Evolutionary conservation across 23 tunicate genomes (phyloP), one percentile per base, ranked within the genome.

Genomic region (Trididemnum miniatum): DNA sequence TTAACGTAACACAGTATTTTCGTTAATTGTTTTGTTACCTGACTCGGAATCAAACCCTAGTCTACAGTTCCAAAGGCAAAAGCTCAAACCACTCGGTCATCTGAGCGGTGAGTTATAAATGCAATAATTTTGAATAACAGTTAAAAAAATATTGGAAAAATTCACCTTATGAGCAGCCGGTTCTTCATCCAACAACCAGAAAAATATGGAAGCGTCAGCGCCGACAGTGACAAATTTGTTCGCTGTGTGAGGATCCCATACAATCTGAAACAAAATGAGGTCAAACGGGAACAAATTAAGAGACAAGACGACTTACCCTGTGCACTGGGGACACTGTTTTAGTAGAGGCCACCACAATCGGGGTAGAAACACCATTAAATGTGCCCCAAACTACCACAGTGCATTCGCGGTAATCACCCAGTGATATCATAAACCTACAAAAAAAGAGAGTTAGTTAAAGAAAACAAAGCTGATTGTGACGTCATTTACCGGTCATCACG

Each of bases 181-280:
- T 9, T 74, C 35, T 83, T 86, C 90, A 1, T 93, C 98, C 66
- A 93, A 32, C 67, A 93, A 26, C 98, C 98, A 93, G 39, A 93
- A 93, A 23, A 59, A 20, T 1, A 93, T 62, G 12, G 86, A 34
- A 0, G 93, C 65, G 20, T 84, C 76, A 0, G 38, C 31, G 39
- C 98, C 98, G 51, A 88, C 89, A 22, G 98, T 84, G 0, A 88
- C 93, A 65, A 93, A 93, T 51, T 93, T 89, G 75, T 93, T 88
- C 23, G 98, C 59, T 31, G 86, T 49, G 29, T 32, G n/a, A 34
- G 87, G 89, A 60, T 93, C 79, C 98, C 98, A 93, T 15, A 51
- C 87, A 24, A 86, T 76, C 97, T 91, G 76, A 62, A 44, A 44
- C 9, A 44, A 9, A 44, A 44, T 7, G 15, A 7, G 15, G 15